phyloP scores from a whole-genome alignment of 1,140 invertebrate genomes.

The Maniola jurtina region DNA sequence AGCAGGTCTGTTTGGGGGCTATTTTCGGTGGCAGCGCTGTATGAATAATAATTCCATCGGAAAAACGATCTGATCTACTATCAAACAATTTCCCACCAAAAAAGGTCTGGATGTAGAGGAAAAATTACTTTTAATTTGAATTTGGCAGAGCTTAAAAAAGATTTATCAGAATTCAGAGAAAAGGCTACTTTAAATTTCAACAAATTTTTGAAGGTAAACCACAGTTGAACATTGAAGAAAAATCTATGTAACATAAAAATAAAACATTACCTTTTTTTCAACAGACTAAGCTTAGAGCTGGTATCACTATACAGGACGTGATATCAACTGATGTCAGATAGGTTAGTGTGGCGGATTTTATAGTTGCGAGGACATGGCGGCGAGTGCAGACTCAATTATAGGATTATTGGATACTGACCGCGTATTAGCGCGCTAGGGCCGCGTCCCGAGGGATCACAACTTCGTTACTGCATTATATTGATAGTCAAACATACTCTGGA shows the following conservation, averaged over 20 bases:
- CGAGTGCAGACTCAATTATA: conserved; percentile 57
- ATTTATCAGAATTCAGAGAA: too few relatives aligned
- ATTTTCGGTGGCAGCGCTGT: too few relatives aligned
- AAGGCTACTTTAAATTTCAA: too few relatives aligned
- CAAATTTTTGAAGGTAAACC: too few relatives aligned
- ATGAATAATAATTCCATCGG: too few relatives aligned
- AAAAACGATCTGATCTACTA: too few relatives aligned
- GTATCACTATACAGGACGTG: conserved; percentile 44
- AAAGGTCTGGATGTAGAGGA: too few relatives aligned
- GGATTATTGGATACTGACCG: conserved; percentile 67
- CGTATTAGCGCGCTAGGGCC: conserved; percentile 57
- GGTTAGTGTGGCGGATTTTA: conserved; percentile 57
- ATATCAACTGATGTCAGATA: conserved; percentile 57
- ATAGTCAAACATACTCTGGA: conserved; percentile 19
- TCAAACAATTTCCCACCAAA: too few relatives aligned
- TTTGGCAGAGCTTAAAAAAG: too few relatives aligned
- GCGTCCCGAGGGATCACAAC: conserved; percentile 58
- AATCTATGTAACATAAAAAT: conserved; percentile 10
- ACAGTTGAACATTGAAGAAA: background rate
- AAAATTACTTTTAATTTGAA: too few relatives aligned
- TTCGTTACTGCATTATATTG: conserved; percentile 63
- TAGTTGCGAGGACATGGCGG: conserved; percentile 48
- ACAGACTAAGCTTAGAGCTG: conserved; percentile 25
- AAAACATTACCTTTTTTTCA: background rate
- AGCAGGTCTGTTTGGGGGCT: too few relatives aligned